Percentiles rank a stretch among this genome's conserved stretches.
Conservation (phyloP, 2,797 vertebrate genomes). For the Decapterus maruadsi region DNA sequence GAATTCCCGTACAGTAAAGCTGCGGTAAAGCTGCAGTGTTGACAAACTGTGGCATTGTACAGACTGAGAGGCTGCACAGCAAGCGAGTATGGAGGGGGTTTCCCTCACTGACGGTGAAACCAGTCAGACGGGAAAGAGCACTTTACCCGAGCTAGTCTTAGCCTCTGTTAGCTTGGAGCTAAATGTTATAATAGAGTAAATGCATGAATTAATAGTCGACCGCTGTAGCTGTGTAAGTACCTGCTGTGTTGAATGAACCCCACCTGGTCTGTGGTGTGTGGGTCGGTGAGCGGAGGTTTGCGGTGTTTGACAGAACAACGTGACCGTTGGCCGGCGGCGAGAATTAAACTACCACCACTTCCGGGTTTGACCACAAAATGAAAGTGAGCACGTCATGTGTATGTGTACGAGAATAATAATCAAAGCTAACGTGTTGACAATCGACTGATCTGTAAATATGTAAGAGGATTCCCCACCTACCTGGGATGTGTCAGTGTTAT, state of each 20-base stretch:
- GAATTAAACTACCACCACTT: neutral
- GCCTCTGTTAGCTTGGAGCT: neutral
- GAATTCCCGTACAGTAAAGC: neutral
- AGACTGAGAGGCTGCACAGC: too few species aligned
- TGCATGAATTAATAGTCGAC: too few species aligned
- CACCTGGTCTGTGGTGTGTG: neutral
- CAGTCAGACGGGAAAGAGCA: neutral
- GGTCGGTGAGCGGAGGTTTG: neutral
- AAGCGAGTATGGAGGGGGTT: neutral
- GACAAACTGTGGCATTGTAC: neutral
- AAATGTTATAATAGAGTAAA: too few species aligned
- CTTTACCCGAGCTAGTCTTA: neutral
- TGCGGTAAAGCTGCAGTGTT: too few species aligned
- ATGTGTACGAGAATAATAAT: neutral
- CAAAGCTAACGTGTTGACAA: accelerated
- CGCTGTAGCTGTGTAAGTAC: neutral
- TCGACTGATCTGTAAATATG: accelerated
- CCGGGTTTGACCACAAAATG: neutral
- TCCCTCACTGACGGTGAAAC: neutral
- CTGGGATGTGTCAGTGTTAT: slow-evolving; percentile 2
- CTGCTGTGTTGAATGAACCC: neutral
- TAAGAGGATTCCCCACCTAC: slow-evolving; percentile 13
- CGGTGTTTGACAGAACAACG: neutral
- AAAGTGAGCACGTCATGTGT: accelerated
- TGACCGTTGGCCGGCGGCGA: neutral